These are phyloP conservation scores for Pyrochroa serraticornis DNA, from an alignment of 2,888 invertebrate genomes.

Conservation along the genomic window DNA sequence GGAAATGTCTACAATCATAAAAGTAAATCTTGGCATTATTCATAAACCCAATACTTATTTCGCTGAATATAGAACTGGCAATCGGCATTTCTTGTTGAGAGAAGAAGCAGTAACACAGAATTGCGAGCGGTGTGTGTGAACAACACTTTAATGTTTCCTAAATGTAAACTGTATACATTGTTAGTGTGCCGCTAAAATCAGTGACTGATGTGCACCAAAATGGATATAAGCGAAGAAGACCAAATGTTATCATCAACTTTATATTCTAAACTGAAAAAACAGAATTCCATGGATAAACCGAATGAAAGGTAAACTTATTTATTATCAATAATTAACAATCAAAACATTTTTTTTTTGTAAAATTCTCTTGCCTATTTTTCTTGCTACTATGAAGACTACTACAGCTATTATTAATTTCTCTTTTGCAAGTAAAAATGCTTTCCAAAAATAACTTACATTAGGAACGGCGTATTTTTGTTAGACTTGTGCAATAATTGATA, in stretches of 20 bases:
- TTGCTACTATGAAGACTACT: background rate
- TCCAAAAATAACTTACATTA: background rate
- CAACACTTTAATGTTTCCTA: too few species aligned
- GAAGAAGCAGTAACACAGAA: too few species aligned
- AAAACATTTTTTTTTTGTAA: background rate
- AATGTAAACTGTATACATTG: too few species aligned
- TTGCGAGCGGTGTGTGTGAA: too few species aligned
- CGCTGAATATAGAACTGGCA: too few species aligned
- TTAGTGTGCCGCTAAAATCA: too few species aligned
- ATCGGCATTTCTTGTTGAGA: too few species aligned
- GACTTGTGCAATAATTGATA: background rate
- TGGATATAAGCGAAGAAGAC: background rate
- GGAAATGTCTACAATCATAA: too few species aligned
- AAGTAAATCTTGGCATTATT: too few species aligned
- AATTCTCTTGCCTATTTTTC: background rate
- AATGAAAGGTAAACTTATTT: background rate
- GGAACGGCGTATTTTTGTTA: background rate
- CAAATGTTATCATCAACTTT: background rate
- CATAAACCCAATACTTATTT: too few species aligned
- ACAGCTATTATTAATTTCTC: background rate
- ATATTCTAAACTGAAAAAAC: background rate
- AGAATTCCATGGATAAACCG: conserved; percentile 1
- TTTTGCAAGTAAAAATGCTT: background rate
- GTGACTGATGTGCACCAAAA: too few species aligned
- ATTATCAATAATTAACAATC: background rate